phyloP scores from a whole-genome alignment of 2,888 invertebrate genomes.

The Caradrina clavipalpis region DNA sequence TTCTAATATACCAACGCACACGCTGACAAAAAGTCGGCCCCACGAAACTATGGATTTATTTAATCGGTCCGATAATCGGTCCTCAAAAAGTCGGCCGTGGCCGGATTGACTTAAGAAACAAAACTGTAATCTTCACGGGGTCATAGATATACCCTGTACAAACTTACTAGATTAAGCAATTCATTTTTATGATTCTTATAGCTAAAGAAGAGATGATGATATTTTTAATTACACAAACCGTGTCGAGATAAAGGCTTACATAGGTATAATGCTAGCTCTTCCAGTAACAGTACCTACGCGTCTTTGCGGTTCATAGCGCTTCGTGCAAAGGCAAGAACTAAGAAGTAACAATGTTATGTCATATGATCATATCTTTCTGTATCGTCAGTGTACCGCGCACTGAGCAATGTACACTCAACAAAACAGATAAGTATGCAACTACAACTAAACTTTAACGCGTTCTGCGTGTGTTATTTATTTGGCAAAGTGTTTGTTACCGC shows the following conservation, averaged over 20 bases:
- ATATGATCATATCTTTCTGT: not conserved
- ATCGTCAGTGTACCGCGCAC: not conserved
- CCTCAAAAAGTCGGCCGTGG: no score
- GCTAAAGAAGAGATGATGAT: not conserved
- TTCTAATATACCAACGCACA: no score
- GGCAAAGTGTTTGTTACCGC: not conserved
- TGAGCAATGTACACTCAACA: conserved; percentile 5
- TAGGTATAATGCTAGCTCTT: not conserved
- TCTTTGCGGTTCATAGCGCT: conserved; percentile 10
- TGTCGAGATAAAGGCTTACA: not conserved
- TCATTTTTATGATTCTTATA: not conserved
- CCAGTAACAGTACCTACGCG: not conserved
- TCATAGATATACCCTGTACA: no score
- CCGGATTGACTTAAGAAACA: no score
- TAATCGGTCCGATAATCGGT: no score
- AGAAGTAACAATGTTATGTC: conserved; percentile 33
- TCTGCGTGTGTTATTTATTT: not conserved
- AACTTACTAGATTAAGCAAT: not conserved
- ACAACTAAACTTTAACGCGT: not conserved
- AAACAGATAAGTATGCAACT: not conserved
- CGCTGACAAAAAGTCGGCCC: no score
- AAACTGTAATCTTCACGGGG: no score
- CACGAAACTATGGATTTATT: no score
- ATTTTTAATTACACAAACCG: not conserved
- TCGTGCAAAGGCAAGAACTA: conserved; percentile 26